These are phyloP conservation scores for Dipodomys merriami DNA, from an alignment of 2,113 vertebrate species.

Conservation along the genomic window DNA sequence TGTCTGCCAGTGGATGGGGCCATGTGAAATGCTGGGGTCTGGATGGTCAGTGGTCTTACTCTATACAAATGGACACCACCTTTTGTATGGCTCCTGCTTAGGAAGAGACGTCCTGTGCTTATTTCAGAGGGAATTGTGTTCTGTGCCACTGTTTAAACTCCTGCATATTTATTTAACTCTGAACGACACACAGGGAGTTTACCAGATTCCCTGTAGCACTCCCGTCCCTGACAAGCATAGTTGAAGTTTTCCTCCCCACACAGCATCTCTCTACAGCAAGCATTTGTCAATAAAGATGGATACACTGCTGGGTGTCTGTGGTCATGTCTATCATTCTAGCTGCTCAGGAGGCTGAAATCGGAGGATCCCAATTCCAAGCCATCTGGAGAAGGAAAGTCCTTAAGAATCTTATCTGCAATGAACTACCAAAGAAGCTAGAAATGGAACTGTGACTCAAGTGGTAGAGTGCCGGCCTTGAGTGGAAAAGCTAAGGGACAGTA, in stretches of 20 bases:
- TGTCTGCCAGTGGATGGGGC: constrained; percentile 48
- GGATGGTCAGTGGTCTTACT: constrained; percentile 31
- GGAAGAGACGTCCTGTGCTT: constrained; percentile 47
- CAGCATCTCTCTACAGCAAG: not conserved
- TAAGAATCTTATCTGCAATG: too few species aligned
- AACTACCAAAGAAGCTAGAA: too few species aligned
- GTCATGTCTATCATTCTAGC: too few species aligned
- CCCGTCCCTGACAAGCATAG: not conserved
- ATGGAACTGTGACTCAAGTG: too few species aligned
- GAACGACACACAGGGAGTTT: not conserved
- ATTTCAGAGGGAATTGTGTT: not conserved
- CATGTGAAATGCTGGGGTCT: constrained; percentile 75
- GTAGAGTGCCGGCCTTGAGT: too few species aligned
- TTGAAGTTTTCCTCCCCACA: constrained; percentile 19
- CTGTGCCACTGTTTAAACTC: not conserved
- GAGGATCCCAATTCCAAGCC: too few species aligned
- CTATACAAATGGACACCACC: constrained; percentile 10
- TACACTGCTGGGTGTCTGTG: not conserved
- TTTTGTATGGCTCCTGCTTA: constrained; percentile 35
- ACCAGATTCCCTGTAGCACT: constrained; percentile 13
- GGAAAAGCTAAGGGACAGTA: too few species aligned
- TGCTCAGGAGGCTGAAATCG: too few species aligned
- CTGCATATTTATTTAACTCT: constrained; percentile 4
- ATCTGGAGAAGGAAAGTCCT: too few species aligned
- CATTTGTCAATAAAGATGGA: not conserved